Base-by-base conservation (phyloP, 2,113 vertebrate species). In the Alces alces region DNA sequence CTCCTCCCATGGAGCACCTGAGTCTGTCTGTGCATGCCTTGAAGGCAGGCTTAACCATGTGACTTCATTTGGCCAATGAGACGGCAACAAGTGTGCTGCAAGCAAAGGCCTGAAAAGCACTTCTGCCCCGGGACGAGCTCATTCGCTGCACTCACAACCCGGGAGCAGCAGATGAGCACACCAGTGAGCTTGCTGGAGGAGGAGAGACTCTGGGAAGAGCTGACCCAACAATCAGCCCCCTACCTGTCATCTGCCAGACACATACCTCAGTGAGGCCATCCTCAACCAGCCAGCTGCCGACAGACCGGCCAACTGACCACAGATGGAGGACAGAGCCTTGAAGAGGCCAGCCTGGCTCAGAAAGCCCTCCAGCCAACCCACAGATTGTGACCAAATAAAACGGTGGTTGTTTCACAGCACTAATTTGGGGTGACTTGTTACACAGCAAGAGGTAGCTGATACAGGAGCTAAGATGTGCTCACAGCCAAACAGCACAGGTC, bases 121-220 rank as follows among this genome's bases (percentile, higher is more conserved):
- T 9, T 47, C 76, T 23, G 15, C 17, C 25, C 39, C 2, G 0
- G 33, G 3, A n/a, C 7, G 2, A 2, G n/a, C 11, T 9, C 19
- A 45, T 76, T 30, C 10, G 28, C 17, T 43, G 30, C 1, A 1
- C 43, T 17, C 7, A 21, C 80, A 86, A 15, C 39, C 47, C 39
- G 0, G 27, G 16, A 61, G 54, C 39, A 28, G 8, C 21, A 9
- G 10, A n/a, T 3, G 21, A 36, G 33, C 21, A 43, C 21, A 17
- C 9, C 66, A 3, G 70, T 17, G 19, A 43, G 50, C 45, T 39
- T 45, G 25, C 39, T 64, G 36, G 70, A 64, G 47, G 64, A 14
- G 5, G 7, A 57, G 54, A 11, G 66, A 13, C 33, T 15, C 28
- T 3, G 9, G 47, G 27, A 45, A 54, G 30, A 86, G 58, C 82